These are phyloP conservation scores for Poliocrania exsul DNA, from an alignment of 2,797 vertebrate species.

Conservation along the genomic window DNA sequence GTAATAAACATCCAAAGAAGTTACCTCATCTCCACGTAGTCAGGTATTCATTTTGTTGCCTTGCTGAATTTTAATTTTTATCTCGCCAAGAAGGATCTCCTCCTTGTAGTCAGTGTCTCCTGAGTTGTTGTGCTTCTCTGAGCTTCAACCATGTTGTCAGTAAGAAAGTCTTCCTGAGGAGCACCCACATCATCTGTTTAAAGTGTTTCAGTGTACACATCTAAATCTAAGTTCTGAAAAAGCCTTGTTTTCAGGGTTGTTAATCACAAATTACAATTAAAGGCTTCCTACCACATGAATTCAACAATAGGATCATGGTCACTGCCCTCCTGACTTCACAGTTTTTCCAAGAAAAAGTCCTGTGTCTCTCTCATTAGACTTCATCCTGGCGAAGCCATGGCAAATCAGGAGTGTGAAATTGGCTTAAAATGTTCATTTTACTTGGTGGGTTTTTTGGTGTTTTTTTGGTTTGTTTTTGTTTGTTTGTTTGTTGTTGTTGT, in stretches of 20 bases:
- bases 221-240: not conserved
- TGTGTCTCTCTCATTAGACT: not conserved
- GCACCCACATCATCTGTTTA: accelerated
- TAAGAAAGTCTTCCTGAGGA: not conserved
- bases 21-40: not conserved
- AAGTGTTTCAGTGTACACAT: not conserved
- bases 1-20: not conserved
- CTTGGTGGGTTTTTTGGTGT: too few relatives aligned
- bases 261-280: not conserved
- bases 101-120: not conserved
- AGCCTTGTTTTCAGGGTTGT: not conserved
- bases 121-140: not conserved
- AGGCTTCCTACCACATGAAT: not conserved
- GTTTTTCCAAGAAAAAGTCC: not conserved
- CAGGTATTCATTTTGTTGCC: not conserved
- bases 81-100: not conserved
- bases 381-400: not conserved
- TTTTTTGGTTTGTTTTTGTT: too few relatives aligned
- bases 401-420: not conserved
- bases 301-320: not conserved
- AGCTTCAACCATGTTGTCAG: not conserved
- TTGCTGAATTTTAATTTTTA: not conserved
- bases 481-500: too few relatives aligned
- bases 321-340: not conserved
- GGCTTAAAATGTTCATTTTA: not conserved